Evolutionary conservation across 2,888 invertebrate genomes (phyloP), one percentile per base, ranked within the genome.

Genomic region (Troides oblongomaculatus): DNA sequence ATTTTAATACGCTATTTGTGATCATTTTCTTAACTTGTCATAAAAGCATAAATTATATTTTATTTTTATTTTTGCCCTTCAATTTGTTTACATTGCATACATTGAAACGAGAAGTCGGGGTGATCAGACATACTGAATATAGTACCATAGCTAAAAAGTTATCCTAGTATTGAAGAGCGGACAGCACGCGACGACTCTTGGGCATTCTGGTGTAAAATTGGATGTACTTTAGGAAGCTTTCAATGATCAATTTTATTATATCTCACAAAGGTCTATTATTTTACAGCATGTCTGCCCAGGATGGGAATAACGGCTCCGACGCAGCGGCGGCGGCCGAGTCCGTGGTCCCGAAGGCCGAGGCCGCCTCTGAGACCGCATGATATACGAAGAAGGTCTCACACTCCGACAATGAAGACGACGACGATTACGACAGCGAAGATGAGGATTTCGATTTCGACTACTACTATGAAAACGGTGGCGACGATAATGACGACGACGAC

Each of bases 291-390:
- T 73, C 79, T 3, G 73, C 75, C 0, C 64, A 79, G 0, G 80
- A 79, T 43, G 75, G 76, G 69, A 79, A 71, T 30, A 71, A 72
- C 57, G 73, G 71, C 14, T 61, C 70, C 17, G 74, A 71, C 14
- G 72, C 74, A 0, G 56, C 72, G 53, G 71, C 72, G 36, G 76
- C 77, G 5, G 70, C 77, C 18, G 84, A 84, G 63, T 73, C 80
- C 43, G 76, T 75, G 59, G 73, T 77, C 3, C 79, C 84, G 18
- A 80, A 81, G 70, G 71, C 76, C n/a, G 87, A 85, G 56, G 75
- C 82, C 0, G 83, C 81, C 43, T 69, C 78, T 0, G 87, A 86
- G 72, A 73, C 83, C 53, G 81, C 79, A 82, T 89, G 89, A 89
- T 88, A 78, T 73, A 71, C 64, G 70, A 70, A 70, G 50, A 73